phyloP scores from a whole-genome alignment of 1,140 invertebrate genomes.

The Drosophila hydei region DNA sequence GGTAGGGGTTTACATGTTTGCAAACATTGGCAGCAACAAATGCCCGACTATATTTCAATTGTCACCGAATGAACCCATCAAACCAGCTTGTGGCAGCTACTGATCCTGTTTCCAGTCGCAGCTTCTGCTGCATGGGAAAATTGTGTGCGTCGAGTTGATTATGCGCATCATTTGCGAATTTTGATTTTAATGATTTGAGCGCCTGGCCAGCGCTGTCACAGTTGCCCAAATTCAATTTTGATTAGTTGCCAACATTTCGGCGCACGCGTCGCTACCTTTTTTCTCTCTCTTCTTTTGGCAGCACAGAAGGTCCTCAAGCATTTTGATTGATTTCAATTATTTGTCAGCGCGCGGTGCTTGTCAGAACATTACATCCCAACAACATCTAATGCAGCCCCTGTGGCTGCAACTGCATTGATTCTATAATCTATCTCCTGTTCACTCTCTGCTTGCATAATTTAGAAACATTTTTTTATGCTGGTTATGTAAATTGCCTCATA shows the following conservation, averaged over 20 bases:
- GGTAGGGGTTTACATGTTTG: conserved; percentile 67
- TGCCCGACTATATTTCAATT: conserved; percentile 79
- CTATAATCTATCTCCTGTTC: neutral
- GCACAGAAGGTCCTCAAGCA: conserved; percentile 19
- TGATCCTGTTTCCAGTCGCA: conserved; percentile 43
- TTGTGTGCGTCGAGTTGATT: conserved; percentile 57
- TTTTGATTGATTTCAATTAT: conserved; percentile 78
- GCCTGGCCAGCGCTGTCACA: conserved; percentile 16
- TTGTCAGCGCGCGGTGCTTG: conserved; percentile 56
- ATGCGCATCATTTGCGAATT: conserved; percentile 82
- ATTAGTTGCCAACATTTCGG: conserved; percentile 61
- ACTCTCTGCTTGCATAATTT: too few species aligned
- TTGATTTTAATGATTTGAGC: conserved; percentile 72
- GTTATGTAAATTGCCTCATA: neutral
- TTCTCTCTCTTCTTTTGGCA: neutral
- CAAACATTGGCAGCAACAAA: conserved; percentile 77
- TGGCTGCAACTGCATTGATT: conserved; percentile 23
- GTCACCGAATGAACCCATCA: conserved; percentile 67
- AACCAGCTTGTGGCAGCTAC: conserved; percentile 17
- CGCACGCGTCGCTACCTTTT: conserved; percentile 34
- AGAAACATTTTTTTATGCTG: neutral
- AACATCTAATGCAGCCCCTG: conserved; percentile 36
- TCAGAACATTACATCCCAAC: conserved; percentile 8
- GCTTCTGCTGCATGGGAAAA: conserved; percentile 60
- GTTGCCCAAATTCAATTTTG: conserved; percentile 71